Base-by-base conservation (phyloP, 2,888 invertebrate species). In the Aethes cnicana region DNA sequence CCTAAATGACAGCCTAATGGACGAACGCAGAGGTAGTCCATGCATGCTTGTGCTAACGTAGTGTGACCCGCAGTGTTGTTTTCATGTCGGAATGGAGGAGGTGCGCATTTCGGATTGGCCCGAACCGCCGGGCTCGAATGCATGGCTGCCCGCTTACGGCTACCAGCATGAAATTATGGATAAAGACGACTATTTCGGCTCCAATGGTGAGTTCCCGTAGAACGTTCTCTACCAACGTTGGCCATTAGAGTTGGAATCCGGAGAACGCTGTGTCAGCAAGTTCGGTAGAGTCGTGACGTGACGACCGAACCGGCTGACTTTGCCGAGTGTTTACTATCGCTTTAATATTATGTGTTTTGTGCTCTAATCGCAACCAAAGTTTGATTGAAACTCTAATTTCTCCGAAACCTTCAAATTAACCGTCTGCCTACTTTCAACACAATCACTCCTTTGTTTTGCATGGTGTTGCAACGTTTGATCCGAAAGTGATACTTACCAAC, bases 131-230 rank as follows among this genome's bases (percentile, higher is more conserved):
- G 93, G 93, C 66, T 92, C 93, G 72, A 93, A 93, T 89, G 93
- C 94, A 71, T 95, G 95, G 95, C 91, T 94, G 82, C 95, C 94
- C 64, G 94, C 94, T 67, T 95, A 95, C 76, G 94, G 95, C 66
- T 94, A 93, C 88, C 93, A 93, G 85, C 92, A 92, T 77, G 93
- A 93, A 55, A 86, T 92, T 69, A 77, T 87, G 76, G 91, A 92
- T 67, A 91, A 92, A 80, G 93, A 93, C 73, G 93, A 93, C 78
- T 92, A 91, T 82, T 86, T 92, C 71, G 90, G 90, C 73, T 90
- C 92, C 81, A 92, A 91, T 77, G 92, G 92, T 92, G 89, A 91
- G 88, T 91, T 76, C 70, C 68, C 53, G 39, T 59, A 54, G 59
- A 65, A 63, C 61, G 69, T 14, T 52, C 59, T 57, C 59, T 52